Percentiles rank a stretch among this genome's conserved stretches.
phyloP scores from a whole-genome alignment of 2,888 invertebrate species.

The Hipparchia semele region DNA sequence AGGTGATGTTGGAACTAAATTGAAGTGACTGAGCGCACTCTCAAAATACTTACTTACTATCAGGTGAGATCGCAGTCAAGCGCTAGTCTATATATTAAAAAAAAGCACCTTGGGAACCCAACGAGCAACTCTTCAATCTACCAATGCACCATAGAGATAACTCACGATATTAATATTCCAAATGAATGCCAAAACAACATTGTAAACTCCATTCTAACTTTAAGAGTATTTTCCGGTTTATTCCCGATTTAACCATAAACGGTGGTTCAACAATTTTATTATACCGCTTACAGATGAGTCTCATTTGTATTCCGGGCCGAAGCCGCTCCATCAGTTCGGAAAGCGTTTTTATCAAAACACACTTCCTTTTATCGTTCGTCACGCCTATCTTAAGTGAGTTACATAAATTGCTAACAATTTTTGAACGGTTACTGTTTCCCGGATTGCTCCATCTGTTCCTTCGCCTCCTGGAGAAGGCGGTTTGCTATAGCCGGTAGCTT shows the following conservation, averaged over 20 bases:
- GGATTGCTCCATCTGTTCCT: neutral
- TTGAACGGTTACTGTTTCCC: neutral
- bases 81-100: too few species aligned
- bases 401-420: slow-evolving; percentile 23
- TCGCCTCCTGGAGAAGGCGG: too few species aligned
- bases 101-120: too few species aligned
- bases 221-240: slow-evolving; percentile 10
- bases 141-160: too few species aligned
- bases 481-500: too few species aligned
- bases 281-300: slow-evolving; percentile 31
- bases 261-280: slow-evolving; percentile 32
- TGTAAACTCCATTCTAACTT: neutral
- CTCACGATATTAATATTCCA: too few species aligned
- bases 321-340: slow-evolving; percentile 21
- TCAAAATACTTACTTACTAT: too few species aligned
- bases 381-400: slow-evolving; percentile 25
- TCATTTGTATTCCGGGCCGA: slow-evolving; percentile 35
- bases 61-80: too few species aligned
- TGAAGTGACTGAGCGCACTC: too few species aligned
- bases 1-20: too few species aligned
- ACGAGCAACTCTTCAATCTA: too few species aligned
- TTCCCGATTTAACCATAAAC: slow-evolving; percentile 23
- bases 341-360: slow-evolving; percentile 31
- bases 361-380: slow-evolving; percentile 25
- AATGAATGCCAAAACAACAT: too few species aligned